These are phyloP conservation scores for Cephalopachus bancanus DNA, from an alignment of 2,797 vertebrate species.

Conservation along the genomic window DNA sequence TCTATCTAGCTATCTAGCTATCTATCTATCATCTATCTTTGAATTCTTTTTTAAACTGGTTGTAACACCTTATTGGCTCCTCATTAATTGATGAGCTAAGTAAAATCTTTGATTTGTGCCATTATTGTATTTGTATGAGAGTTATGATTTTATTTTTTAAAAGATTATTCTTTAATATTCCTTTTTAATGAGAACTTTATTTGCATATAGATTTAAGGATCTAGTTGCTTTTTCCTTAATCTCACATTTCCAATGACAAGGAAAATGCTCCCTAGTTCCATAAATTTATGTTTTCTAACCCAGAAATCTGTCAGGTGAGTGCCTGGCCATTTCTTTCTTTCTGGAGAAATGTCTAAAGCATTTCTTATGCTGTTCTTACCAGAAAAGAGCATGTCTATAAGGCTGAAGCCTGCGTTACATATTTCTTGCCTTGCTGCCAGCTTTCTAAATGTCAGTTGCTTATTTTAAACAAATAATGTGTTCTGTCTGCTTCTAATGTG, in stretches of 20 bases:
- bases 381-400: neutral
- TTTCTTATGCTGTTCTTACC: neutral
- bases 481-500: neutral
- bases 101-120: neutral
- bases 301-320: neutral
- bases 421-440: neutral
- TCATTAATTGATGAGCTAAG: neutral
- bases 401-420: neutral
- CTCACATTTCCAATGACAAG: neutral
- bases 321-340: neutral
- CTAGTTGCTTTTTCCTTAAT: neutral
- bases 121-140: neutral
- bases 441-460: constrained; percentile 3
- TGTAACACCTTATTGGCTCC: neutral
- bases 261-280: neutral
- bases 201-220: neutral
- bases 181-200: neutral
- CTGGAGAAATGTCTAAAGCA: neutral
- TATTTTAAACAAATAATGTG: neutral
- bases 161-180: neutral
- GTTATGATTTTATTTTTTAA: neutral
- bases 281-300: neutral
- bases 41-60: neutral
- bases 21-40: neutral
- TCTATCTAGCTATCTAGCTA: too few species aligned